Evolutionary conservation across 2,797 vertebrate species (phyloP).

Genomic region (Myiothlypis coronata): DNA sequence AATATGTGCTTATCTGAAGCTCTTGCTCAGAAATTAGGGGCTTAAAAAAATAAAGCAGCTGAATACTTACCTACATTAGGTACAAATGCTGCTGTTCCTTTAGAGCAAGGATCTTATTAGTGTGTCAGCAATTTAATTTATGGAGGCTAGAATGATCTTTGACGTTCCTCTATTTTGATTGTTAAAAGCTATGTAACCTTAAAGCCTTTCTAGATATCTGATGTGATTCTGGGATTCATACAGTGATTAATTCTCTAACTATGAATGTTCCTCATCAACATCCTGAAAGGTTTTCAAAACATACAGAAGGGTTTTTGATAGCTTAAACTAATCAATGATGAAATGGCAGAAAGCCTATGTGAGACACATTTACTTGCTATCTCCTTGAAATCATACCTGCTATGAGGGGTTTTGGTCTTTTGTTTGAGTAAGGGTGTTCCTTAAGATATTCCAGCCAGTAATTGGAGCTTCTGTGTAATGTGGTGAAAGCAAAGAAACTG

Average conservation of each 20-base stretch:
- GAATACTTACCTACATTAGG: neutral
- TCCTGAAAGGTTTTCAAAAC: conserved; percentile 18
- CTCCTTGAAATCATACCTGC: neutral
- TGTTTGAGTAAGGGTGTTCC: neutral
- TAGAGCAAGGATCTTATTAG: neutral
- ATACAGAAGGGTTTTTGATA: neutral
- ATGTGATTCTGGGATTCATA: neutral
- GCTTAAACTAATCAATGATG: neutral
- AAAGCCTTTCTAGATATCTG: neutral
- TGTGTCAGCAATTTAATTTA: neutral
- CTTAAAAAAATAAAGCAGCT: neutral
- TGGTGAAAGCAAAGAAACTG: neutral
- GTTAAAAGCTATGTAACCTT: neutral
- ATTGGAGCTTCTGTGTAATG: neutral
- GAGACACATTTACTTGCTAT: neutral
- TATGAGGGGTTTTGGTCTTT: neutral
- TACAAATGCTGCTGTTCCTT: neutral
- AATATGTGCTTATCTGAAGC: neutral
- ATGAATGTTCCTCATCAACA: neutral
- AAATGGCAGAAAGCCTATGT: neutral
- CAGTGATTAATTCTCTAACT: neutral
- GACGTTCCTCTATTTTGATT: neutral
- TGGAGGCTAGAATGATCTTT: neutral
- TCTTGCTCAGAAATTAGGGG: neutral
- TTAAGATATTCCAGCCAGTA: neutral